A percentile compares a stretch with the other conserved stretches of the same genome.
Conservation (phyloP, 2,888 invertebrate genomes). For the Argyresthia albistria region DNA sequence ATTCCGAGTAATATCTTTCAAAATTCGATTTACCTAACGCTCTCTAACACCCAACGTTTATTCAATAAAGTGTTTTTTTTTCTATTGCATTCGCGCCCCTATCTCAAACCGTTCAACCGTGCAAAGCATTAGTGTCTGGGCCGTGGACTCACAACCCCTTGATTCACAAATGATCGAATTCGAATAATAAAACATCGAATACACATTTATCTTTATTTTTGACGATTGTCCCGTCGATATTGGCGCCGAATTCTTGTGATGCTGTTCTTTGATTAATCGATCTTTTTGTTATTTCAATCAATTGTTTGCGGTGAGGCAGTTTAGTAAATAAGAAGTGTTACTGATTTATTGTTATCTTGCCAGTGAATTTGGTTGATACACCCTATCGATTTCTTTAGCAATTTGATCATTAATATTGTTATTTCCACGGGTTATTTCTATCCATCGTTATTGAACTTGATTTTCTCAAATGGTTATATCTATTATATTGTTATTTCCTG, state of each 20-base stretch:
- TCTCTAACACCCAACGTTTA: slow-evolving; percentile 7
- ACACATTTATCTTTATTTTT: slow-evolving; percentile 30
- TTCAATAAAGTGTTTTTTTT: slow-evolving; percentile 25
- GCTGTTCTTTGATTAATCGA: slow-evolving; percentile 42
- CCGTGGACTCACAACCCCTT: slow-evolving; percentile 29
- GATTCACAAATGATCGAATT: slow-evolving; percentile 22
- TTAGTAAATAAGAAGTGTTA: slow-evolving; percentile 33
- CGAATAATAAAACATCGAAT: slow-evolving; percentile 22
- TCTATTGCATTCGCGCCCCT: slow-evolving; percentile 22
- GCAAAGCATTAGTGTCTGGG: slow-evolving; percentile 38
- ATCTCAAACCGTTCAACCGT: slow-evolving; percentile 36
- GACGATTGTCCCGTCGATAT: slow-evolving; percentile 22
- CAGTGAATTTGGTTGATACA: slow-evolving; percentile 24
- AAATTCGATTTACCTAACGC: slow-evolving; percentile 55
- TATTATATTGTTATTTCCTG: background rate
- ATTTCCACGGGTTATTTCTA: too few species aligned
- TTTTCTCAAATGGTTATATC: background rate
- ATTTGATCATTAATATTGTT: too few species aligned
- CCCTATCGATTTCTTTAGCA: slow-evolving; percentile 31
- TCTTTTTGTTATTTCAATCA: slow-evolving; percentile 30
- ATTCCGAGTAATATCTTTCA: slow-evolving; percentile 50
- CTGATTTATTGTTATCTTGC: slow-evolving; percentile 22
- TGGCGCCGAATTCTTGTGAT: slow-evolving; percentile 10
- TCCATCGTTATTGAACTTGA: background rate
- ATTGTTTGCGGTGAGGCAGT: slow-evolving; percentile 48